phyloP scores from a whole-genome alignment of 2,797 vertebrate species.

The Diceros bicornis region DNA sequence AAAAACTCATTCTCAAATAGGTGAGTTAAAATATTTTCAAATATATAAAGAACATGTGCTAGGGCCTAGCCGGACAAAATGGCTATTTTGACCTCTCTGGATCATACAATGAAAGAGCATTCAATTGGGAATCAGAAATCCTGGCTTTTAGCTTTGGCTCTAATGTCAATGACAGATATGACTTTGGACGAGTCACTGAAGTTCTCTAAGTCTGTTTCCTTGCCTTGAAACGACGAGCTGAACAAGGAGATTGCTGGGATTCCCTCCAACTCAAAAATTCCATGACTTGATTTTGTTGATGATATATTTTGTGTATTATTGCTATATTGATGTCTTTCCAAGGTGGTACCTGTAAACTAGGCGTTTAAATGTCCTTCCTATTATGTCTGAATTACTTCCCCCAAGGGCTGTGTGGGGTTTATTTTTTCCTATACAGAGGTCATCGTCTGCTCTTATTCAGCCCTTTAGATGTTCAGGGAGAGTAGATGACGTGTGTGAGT shows the following conservation, averaged over 20 bases:
- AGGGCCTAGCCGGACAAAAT: neutral
- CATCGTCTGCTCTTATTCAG: neutral
- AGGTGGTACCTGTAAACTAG: neutral
- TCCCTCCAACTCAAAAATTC: neutral
- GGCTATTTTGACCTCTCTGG: neutral
- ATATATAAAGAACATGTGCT: neutral
- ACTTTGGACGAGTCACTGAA: neutral
- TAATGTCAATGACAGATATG: neutral
- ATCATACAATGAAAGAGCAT: neutral
- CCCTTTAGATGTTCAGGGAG: neutral
- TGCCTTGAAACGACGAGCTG: neutral
- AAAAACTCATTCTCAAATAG: conserved; percentile 7
- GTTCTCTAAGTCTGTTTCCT: neutral
- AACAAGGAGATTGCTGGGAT: neutral
- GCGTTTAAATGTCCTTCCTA: neutral
- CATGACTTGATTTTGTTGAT: neutral
- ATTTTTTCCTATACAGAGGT: neutral
- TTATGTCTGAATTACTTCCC: neutral
- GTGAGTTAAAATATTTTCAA: neutral
- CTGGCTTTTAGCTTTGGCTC: neutral
- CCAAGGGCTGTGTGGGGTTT: neutral
- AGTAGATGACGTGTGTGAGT: neutral
- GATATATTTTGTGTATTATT: neutral
- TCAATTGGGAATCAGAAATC: neutral
- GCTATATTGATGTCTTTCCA: neutral